Conservation (phyloP, 2,888 invertebrate species). For the Harpalus rubripes region DNA sequence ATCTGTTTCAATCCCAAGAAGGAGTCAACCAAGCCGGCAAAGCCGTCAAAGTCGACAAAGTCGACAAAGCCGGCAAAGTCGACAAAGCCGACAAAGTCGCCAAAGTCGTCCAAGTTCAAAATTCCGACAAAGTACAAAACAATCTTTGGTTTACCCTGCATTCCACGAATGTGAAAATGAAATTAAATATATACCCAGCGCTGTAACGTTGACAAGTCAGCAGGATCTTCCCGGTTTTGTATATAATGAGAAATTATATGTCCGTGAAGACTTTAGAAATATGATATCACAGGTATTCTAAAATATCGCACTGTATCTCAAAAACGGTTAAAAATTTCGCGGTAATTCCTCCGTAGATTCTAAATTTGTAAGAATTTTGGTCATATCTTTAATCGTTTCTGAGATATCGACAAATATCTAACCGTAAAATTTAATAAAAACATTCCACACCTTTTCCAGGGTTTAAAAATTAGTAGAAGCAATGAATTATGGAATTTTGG, state of each 20-base stretch:
- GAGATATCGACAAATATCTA: no score
- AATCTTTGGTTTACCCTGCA: background rate
- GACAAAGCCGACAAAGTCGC: background rate
- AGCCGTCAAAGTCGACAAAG: no score
- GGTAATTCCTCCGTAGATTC: no score
- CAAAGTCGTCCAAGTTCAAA: no score
- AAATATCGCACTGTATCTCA: no score
- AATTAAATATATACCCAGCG: slow-evolving; percentile 31
- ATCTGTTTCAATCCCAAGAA: background rate
- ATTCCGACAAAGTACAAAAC: background rate
- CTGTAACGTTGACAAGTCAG: slow-evolving; percentile 57
- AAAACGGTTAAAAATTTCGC: no score
- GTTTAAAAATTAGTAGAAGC: no score
- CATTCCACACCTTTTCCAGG: no score
- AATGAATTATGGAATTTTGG: no score
- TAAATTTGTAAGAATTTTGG: no score
- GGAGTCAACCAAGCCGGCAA: background rate
- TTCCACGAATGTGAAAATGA: slow-evolving; percentile 72
- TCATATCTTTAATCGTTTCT: no score
- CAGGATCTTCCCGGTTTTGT: slow-evolving; percentile 72
- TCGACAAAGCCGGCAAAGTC: background rate
- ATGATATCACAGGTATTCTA: slow-evolving; percentile 70
- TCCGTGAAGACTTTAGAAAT: slow-evolving; percentile 75
- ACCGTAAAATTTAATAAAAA: no score
- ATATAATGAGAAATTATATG: slow-evolving; percentile 74